phyloP scores from a whole-genome alignment of 2,888 invertebrate genomes.

The Embidobia sp. region DNA sequence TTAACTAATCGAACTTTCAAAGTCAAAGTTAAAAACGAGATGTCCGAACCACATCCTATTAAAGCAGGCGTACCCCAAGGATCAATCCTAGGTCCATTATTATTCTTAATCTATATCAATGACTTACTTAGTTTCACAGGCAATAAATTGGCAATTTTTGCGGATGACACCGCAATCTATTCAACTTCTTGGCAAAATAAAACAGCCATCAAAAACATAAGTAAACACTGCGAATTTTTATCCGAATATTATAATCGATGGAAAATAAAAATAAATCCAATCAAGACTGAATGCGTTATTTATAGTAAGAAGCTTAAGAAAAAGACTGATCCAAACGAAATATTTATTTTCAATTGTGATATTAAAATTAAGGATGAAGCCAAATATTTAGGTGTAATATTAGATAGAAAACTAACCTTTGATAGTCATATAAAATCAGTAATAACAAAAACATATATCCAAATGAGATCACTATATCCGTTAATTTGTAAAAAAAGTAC shows the following conservation, averaged over 20 bases:
- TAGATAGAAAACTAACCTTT: slow-evolving; percentile 17
- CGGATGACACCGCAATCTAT: slow-evolving; percentile 10
- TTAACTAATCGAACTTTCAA: not conserved
- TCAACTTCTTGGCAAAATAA: not conserved
- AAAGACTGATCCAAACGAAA: not conserved
- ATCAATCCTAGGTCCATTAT: not conserved
- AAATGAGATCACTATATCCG: not conserved
- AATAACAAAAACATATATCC: not conserved
- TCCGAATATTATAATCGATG: not conserved
- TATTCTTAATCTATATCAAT: not conserved
- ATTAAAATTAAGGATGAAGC: not conserved
- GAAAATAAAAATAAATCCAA: slow-evolving; percentile 6
- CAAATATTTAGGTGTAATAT: not conserved
- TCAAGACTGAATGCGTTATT: not conserved
- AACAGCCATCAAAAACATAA: not conserved
- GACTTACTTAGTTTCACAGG: not conserved
- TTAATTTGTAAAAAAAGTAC: slow-evolving; percentile 4
- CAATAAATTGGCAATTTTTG: not conserved
- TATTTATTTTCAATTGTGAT: not conserved
- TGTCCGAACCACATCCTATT: not conserved
- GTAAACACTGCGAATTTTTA: not conserved
- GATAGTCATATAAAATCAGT: not conserved
- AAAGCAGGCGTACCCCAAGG: not conserved
- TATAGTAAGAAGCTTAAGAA: not conserved
- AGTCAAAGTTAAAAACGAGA: not conserved